Conservation (phyloP, 1,140 invertebrate species). For the Colletes latitarsis region DNA sequence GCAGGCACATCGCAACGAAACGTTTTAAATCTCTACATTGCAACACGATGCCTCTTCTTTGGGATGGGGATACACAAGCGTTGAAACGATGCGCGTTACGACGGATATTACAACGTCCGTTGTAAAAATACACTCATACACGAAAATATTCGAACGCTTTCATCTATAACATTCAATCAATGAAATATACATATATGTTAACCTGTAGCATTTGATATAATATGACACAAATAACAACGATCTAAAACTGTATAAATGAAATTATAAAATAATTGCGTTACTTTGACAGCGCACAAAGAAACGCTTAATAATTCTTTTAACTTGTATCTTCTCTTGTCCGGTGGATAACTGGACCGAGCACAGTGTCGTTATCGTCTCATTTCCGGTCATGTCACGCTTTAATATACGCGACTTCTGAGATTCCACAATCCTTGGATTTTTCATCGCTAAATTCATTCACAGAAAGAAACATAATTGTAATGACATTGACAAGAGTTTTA, state of each 20-base stretch:
- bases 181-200: too few relatives aligned
- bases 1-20: neutral
- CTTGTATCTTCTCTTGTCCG: neutral
- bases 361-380: constrained; percentile 40
- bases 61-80: too few relatives aligned
- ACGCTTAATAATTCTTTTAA: neutral
- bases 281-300: constrained; percentile 3
- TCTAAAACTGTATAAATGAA: too few relatives aligned
- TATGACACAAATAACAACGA: too few relatives aligned
- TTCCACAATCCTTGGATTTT: neutral
- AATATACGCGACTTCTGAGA: neutral
- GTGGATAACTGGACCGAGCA: constrained; percentile 8
- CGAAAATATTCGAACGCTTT: too few relatives aligned
- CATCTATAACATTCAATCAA: too few relatives aligned
- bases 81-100: too few relatives aligned
- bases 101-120: too few relatives aligned
- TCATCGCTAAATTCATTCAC: neutral
- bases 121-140: too few relatives aligned
- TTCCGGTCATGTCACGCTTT: constrained; percentile 37
- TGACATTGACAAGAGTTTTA: neutral
- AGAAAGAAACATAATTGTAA: neutral
- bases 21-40: neutral
- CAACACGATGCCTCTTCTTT: neutral
- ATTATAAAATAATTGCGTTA: neutral
- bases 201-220: too few relatives aligned